A percentile compares a stretch with the other conserved stretches of the same genome.
Conservation (phyloP, 2,888 invertebrate species). For the Bugulina stolonifera region DNA sequence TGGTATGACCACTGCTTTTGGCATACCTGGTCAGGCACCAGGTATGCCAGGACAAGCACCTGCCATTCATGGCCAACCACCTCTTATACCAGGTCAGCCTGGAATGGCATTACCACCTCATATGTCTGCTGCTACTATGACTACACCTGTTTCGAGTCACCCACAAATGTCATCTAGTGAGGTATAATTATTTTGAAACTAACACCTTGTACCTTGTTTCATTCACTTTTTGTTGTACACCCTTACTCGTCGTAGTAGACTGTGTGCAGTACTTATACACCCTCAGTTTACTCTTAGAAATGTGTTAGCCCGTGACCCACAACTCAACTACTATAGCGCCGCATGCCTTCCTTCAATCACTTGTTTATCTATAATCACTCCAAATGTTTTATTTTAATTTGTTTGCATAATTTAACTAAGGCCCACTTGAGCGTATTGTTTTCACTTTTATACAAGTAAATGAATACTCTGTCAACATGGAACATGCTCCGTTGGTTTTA, state of each 20-base stretch:
- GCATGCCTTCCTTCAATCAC: neutral
- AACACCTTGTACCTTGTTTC: neutral
- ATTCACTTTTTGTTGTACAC: neutral
- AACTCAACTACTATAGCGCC: neutral
- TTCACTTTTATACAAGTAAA: neutral
- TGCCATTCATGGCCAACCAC: neutral
- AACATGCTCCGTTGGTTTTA: neutral
- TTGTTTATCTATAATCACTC: neutral
- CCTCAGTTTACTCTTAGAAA: neutral
- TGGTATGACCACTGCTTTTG: constrained; percentile 23
- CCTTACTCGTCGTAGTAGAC: neutral
- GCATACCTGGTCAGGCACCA: constrained; percentile 22
- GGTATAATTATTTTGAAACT: neutral
- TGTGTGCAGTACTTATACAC: neutral
- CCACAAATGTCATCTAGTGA: constrained; percentile 20
- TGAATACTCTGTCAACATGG: neutral
- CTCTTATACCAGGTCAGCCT: constrained; percentile 18
- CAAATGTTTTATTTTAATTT: neutral
- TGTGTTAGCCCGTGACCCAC: neutral
- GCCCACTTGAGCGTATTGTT: neutral
- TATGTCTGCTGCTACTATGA: constrained; percentile 17
- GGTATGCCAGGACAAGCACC: constrained; percentile 23
- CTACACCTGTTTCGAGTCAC: constrained; percentile 12
- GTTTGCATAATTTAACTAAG: neutral
- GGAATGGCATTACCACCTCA: constrained; percentile 12